Conservation (phyloP, 2,113 vertebrate genomes). For the Caranx ignobilis region DNA sequence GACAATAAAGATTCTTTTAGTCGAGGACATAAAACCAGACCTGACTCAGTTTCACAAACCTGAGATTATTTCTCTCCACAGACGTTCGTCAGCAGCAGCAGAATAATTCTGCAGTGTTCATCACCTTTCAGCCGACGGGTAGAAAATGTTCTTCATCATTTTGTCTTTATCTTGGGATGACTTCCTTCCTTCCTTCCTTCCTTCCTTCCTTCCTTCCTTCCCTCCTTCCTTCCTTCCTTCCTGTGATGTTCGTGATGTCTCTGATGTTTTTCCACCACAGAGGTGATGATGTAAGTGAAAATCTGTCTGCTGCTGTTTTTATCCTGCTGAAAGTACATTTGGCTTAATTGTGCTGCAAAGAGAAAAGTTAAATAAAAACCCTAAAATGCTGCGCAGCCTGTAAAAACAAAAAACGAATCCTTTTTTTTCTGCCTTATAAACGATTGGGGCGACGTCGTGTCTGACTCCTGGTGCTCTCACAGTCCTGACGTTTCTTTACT, state of each 20-base stretch:
- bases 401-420: background rate
- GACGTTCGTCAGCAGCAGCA: too few species aligned
- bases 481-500: conserved; percentile 22
- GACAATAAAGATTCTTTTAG: too few species aligned
- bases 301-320: background rate
- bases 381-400: background rate
- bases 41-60: too few species aligned
- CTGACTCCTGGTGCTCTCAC: background rate
- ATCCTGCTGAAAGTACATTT: background rate
- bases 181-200: too few species aligned
- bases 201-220: too few species aligned
- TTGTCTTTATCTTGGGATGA: too few species aligned
- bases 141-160: too few species aligned
- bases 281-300: background rate
- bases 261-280: background rate
- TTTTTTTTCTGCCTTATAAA: background rate
- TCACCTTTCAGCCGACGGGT: too few species aligned
- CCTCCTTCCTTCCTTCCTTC: too few species aligned
- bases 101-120: too few species aligned
- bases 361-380: conserved; percentile 8
- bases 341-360: background rate
- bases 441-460: conserved; percentile 15
- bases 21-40: too few species aligned
- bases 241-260: background rate
- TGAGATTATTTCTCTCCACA: too few species aligned